A percentile compares a stretch with the other conserved stretches of the same genome.
Conservation (phyloP, 2,888 invertebrate genomes). For the Eupsilia transversa region DNA sequence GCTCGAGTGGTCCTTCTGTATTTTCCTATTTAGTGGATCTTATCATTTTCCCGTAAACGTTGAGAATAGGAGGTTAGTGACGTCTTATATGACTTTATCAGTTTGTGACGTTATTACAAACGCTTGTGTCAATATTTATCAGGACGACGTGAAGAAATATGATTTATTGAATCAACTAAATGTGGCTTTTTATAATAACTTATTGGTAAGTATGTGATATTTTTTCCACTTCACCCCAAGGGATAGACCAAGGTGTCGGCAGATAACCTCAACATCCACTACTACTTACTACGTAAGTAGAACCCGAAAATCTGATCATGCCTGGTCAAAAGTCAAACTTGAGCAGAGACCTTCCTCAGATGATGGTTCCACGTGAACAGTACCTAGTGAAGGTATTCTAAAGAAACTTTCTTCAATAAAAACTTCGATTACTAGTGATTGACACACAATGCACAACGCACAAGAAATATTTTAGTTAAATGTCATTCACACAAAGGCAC, state of each 20-base stretch:
- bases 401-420: not conserved
- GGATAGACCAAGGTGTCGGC: not conserved
- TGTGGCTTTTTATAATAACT: not conserved
- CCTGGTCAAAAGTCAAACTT: no score
- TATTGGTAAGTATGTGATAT: no score
- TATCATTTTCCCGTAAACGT: conserved; percentile 33
- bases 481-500: no score
- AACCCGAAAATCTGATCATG: not conserved
- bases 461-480: not conserved
- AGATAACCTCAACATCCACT: not conserved
- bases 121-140: conserved; percentile 21
- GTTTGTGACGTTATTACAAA: conserved; percentile 12
- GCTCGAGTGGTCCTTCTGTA: conserved; percentile 5
- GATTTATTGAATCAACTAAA: not conserved
- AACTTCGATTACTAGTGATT: not conserved
- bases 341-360: not conserved
- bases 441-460: conserved; percentile 2
- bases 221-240: not conserved
- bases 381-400: no score
- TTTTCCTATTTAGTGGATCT: conserved; percentile 1
- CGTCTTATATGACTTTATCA: conserved; percentile 38
- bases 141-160: conserved; percentile 3
- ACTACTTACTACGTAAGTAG: not conserved
- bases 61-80: conserved; percentile 29
- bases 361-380: not conserved